These are phyloP conservation scores for Calameuta filiformis DNA, from an alignment of 2,888 invertebrate species.

Conservation along the genomic window DNA sequence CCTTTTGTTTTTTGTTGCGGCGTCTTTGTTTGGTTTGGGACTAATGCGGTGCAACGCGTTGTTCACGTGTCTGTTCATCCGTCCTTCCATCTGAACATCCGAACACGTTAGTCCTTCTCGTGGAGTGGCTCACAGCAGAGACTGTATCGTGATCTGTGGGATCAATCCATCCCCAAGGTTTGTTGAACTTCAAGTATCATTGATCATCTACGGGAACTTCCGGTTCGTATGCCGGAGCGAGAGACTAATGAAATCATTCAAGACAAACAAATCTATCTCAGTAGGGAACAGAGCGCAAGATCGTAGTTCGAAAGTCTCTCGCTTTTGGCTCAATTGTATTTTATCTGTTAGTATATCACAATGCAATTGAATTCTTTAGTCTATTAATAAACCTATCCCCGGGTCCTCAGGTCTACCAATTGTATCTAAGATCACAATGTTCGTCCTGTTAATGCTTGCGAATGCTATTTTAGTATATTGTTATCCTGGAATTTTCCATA, in stretches of 20 bases:
- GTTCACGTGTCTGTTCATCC: slow-evolving; percentile 39
- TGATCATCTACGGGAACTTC: background rate
- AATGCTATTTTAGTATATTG: background rate
- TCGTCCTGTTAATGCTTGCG: background rate
- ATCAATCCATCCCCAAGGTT: slow-evolving; percentile 68
- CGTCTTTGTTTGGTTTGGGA: slow-evolving; percentile 57
- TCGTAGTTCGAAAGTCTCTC: background rate
- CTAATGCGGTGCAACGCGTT: slow-evolving; percentile 51
- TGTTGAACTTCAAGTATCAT: slow-evolving; percentile 46
- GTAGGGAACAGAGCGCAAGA: background rate
- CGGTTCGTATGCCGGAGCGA: background rate
- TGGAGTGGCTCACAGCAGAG: slow-evolving; percentile 86
- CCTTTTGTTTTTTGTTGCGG: slow-evolving; percentile 52
- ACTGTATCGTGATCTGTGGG: slow-evolving; percentile 75
- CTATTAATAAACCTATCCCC: background rate
- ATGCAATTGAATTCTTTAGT: background rate
- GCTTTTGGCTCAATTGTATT: background rate
- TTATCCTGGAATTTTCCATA: background rate
- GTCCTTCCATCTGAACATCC: slow-evolving; percentile 59
- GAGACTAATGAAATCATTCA: background rate
- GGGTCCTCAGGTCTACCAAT: background rate
- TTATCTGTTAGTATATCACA: background rate
- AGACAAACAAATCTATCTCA: background rate
- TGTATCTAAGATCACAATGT: background rate
- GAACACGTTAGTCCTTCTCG: slow-evolving; percentile 76